These are phyloP conservation scores for Jaculus jaculus DNA, from an alignment of 2,113 vertebrate genomes.

Conservation along the genomic window DNA sequence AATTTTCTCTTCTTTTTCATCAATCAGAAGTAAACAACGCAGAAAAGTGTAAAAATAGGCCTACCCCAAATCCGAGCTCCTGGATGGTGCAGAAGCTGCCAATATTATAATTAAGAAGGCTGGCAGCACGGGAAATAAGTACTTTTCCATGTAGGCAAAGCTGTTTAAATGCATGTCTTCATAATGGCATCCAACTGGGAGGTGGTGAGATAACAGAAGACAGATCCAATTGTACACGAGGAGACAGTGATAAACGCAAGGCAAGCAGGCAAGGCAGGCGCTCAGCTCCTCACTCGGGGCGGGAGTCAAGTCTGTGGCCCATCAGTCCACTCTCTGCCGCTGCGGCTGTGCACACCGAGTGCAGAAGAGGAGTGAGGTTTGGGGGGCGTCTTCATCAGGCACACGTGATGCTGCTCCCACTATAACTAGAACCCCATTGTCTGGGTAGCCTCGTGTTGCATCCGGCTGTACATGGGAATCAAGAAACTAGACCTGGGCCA, in stretches of 20 bases:
- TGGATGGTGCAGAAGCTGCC: neutral
- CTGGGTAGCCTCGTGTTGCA: too few relatives aligned
- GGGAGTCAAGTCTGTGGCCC: neutral
- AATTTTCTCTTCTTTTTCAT: constrained; percentile 48
- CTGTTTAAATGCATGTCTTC: neutral
- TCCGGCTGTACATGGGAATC: too few relatives aligned
- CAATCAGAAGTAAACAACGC: constrained; percentile 43
- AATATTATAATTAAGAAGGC: neutral
- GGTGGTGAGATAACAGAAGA: neutral
- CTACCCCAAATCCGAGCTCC: constrained; percentile 19
- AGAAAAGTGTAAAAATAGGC: constrained; percentile 58
- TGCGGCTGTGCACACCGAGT: neutral
- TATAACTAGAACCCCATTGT: neutral
- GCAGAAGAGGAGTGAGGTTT: neutral
- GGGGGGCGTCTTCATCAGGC: neutral
- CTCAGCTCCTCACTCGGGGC: neutral
- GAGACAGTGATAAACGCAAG: neutral
- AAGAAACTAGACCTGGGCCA: too few relatives aligned
- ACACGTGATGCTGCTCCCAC: neutral
- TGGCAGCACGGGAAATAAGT: neutral
- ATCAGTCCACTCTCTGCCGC: neutral
- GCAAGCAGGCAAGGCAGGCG: neutral
- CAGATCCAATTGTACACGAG: neutral
- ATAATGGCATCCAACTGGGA: neutral
- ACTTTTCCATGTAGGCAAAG: neutral